These are phyloP conservation scores for Maniola jurtina DNA, from an alignment of 1,140 invertebrate genomes.

Conservation along the genomic window DNA sequence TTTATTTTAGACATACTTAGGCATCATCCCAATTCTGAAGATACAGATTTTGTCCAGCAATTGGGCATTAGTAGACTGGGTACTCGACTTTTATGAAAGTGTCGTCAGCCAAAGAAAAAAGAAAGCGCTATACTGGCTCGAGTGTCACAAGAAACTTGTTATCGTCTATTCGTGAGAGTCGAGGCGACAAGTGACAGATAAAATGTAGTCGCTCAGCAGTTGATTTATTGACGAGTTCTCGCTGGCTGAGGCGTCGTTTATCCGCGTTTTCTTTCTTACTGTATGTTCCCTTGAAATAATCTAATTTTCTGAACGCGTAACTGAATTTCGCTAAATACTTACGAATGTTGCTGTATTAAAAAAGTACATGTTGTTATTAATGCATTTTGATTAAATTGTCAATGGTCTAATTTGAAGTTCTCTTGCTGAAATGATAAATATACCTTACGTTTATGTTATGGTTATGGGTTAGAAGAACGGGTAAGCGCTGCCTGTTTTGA, in stretches of 20 bases:
- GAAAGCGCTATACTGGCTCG: not conserved
- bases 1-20: too few relatives aligned
- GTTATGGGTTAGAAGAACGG: too few relatives aligned
- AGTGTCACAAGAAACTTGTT: constrained; percentile 18
- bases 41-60: not conserved
- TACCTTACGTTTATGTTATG: too few relatives aligned
- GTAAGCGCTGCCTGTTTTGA: too few relatives aligned
- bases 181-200: constrained; percentile 19
- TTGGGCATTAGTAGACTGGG: not conserved
- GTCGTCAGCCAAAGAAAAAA: not conserved
- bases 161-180: constrained; percentile 14
- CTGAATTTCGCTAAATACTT: too few relatives aligned
- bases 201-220: constrained; percentile 17
- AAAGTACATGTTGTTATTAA: too few relatives aligned
- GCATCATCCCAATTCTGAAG: not conserved
- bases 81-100: not conserved
- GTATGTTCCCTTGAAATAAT: not conserved
- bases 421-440: too few relatives aligned
- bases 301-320: too few relatives aligned
- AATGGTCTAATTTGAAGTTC: too few relatives aligned
- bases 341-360: too few relatives aligned
- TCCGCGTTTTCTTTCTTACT: not conserved
- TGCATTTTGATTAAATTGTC: too few relatives aligned
- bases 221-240: constrained; percentile 20
- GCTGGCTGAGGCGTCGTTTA: constrained; percentile 1